Evolutionary conservation across 2,113 vertebrate species (phyloP).

Genomic region (Larimichthys crocea): DNA sequence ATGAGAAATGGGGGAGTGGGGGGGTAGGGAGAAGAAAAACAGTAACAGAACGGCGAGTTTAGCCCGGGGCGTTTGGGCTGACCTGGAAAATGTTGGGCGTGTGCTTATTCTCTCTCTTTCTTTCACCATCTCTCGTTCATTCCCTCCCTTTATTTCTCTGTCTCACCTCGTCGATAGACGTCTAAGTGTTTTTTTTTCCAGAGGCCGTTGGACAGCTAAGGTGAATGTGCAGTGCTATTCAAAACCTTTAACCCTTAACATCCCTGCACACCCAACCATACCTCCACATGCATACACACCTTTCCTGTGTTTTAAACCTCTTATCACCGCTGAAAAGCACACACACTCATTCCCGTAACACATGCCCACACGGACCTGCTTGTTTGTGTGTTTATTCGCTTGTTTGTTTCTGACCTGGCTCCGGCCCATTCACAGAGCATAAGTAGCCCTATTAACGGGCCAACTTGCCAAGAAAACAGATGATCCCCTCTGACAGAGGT

Average conservation of each 20-base stretch:
- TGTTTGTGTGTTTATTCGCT: constrained; percentile 65
- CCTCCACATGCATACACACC: neutral
- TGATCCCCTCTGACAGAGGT: constrained; percentile 77
- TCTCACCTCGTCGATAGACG: constrained; percentile 34
- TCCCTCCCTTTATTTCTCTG: constrained; percentile 19
- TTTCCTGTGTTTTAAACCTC: neutral
- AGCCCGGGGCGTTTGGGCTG: constrained; percentile 73
- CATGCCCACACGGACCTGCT: constrained; percentile 20
- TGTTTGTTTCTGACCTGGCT: constrained; percentile 64
- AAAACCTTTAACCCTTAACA: constrained; percentile 12
- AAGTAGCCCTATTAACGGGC: constrained; percentile 77
- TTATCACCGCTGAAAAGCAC: neutral
- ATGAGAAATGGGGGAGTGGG: neutral
- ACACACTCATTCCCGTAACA: constrained; percentile 1
- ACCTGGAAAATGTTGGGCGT: constrained; percentile 80
- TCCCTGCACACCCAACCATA: neutral
- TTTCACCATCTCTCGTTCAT: neutral
- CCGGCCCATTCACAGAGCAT: constrained; percentile 68
- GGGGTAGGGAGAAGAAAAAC: constrained; percentile 53
- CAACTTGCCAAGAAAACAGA: constrained; percentile 82
- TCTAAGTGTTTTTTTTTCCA: constrained; percentile 6
- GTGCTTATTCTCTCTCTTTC: constrained; percentile 57
- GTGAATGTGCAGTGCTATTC: constrained; percentile 5
- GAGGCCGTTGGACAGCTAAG: constrained; percentile 25
- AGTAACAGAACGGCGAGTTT: constrained; percentile 74